Evolutionary conservation across 2,113 vertebrate genomes (phyloP).

Genomic region (Pseudois nayaur): DNA sequence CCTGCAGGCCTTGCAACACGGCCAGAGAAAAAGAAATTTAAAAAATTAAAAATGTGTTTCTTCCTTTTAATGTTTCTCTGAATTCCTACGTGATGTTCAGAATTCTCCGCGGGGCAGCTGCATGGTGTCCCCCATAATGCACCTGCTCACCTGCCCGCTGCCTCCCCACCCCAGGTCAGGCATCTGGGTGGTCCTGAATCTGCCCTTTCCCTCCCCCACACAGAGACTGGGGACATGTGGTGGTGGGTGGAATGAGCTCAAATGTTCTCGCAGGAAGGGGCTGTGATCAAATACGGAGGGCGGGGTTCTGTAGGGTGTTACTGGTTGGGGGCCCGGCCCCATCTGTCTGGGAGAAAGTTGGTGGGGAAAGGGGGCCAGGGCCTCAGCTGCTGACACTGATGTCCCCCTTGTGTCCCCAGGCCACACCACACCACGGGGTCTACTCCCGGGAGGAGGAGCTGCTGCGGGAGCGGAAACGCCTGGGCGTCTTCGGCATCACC

Average conservation of each 20-base stretch:
- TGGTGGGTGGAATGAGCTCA: neutral
- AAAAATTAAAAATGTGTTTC: neutral
- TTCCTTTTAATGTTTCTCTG: neutral
- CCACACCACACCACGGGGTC: conserved; percentile 94
- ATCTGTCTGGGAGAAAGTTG: neutral
- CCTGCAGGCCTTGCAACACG: rapidly evolving
- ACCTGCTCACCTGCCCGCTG: rapidly evolving
- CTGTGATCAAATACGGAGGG: rapidly evolving
- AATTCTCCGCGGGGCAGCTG: neutral
- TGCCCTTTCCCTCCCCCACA: rapidly evolving
- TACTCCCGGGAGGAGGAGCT: conserved; percentile 97
- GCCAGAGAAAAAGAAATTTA: neutral
- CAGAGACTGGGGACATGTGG: neutral
- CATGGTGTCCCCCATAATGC: neutral
- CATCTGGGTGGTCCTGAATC: neutral
- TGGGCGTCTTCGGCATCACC: conserved; percentile 96
- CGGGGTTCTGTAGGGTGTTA: neutral
- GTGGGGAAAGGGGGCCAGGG: neutral
- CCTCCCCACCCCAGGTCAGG: neutral
- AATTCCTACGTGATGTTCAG: neutral
- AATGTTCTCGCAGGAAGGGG: neutral
- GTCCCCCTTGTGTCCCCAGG: conserved; percentile 75
- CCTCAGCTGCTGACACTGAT: neutral
- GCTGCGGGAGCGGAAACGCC: conserved; percentile 92
- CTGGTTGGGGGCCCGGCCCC: neutral